Evolutionary conservation across 1,140 invertebrate genomes (phyloP).

Genomic region (Cryptotermes secundus): DNA sequence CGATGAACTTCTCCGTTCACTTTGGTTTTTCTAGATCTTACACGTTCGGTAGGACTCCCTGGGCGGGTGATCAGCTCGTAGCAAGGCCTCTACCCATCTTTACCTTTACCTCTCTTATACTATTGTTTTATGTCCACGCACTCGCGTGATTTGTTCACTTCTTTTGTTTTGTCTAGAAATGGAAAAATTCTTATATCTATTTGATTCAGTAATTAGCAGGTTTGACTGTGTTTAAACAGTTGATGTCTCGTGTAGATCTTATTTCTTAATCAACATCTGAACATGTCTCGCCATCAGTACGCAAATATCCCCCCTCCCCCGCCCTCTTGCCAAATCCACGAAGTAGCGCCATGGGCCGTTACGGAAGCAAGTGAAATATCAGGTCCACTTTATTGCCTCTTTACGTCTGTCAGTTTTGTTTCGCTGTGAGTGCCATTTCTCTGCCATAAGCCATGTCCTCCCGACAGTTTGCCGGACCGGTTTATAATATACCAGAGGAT

Average conservation of each 20-base stretch:
- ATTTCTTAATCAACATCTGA: neutral
- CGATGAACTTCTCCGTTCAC: no score
- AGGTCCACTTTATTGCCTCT: neutral
- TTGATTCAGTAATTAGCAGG: no score
- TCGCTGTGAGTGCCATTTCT: neutral
- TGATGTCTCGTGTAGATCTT: neutral
- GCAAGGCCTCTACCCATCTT: no score
- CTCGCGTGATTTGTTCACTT: no score
- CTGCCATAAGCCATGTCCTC: constrained; percentile 4
- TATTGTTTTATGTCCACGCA: no score
- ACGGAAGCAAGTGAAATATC: neutral
- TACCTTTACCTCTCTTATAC: no score
- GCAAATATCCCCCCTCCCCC: neutral
- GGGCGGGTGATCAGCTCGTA: no score
- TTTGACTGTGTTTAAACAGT: neutral
- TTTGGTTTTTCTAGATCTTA: no score
- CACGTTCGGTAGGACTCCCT: no score
- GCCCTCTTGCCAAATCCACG: neutral
- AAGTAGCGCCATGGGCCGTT: neutral
- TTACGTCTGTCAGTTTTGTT: constrained; percentile 13
- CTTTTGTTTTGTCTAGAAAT: no score
- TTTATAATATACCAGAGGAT: neutral
- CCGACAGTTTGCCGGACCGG: neutral
- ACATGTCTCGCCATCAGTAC: neutral
- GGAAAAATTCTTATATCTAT: no score